Percentiles rank a stretch among this genome's conserved stretches.
Evolutionary conservation across 1,140 invertebrate genomes (phyloP).

Genomic region (Lordiphosa clarofinis): DNA sequence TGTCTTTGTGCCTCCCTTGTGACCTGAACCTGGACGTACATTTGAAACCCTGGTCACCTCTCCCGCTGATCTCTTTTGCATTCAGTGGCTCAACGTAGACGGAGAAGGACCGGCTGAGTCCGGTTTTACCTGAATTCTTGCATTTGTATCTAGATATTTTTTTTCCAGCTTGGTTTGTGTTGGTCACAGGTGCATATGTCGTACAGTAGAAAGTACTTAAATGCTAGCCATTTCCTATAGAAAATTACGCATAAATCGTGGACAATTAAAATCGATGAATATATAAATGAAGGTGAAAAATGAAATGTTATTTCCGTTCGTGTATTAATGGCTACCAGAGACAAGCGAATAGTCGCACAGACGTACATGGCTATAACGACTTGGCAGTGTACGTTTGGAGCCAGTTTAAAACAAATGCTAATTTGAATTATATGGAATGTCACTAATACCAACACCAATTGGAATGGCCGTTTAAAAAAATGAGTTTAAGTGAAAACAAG

Average conservation of each 20-base stretch:
- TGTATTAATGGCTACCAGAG: constrained; percentile 47
- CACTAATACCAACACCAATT: too few species aligned
- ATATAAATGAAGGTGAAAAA: constrained; percentile 14
- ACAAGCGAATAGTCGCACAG: too few species aligned
- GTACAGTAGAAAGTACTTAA: constrained; percentile 37
- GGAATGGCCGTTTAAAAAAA: too few species aligned
- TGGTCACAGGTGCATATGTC: constrained; percentile 18
- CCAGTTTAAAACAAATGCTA: too few species aligned
- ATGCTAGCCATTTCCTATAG: constrained; percentile 28
- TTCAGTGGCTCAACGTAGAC: constrained; percentile 1
- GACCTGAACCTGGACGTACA: constrained; percentile 28
- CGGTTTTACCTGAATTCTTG: constrained; percentile 64
- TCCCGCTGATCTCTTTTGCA: constrained; percentile 16
- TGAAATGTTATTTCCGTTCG: constrained; percentile 45
- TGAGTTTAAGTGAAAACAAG: too few species aligned
- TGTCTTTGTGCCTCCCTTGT: constrained; percentile 33
- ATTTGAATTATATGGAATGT: too few species aligned
- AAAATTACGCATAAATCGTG: constrained; percentile 69
- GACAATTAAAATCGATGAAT: constrained; percentile 59
- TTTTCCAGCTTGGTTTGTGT: constrained; percentile 6
- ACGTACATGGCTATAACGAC: too few species aligned
- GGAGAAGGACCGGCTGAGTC: constrained; percentile 17
- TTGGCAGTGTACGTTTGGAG: too few species aligned
- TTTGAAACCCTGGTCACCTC: constrained; percentile 2
- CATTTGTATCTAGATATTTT: constrained; percentile 23